Evolutionary conservation across 2,113 vertebrate genomes (phyloP), one percentile per base, ranked within the genome.

Genomic region (Chamaea fasciata): DNA sequence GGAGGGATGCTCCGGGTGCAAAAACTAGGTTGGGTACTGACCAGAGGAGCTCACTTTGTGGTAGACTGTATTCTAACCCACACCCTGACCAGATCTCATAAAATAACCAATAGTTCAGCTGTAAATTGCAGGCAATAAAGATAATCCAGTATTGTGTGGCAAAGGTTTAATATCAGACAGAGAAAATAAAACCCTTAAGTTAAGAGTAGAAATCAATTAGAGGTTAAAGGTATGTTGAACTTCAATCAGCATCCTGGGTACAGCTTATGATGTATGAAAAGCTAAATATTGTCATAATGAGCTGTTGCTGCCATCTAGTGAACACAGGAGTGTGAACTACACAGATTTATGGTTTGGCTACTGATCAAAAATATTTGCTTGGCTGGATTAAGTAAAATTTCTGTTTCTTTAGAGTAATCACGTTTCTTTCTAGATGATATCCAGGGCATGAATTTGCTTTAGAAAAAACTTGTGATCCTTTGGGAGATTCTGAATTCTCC

Each of bases 291-390:
- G 53, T 19, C 95, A 83, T 70, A 73, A 92, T 79, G 90, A 97
- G 63, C 50, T 87, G 42, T 47, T 97, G 78, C 93, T 96, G 95
- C 92, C 96, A 96, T 68, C 97, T 97, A 68, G 55, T 90, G 97
- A 94, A 47, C 50, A 79, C 26, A 44, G 42, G 42, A 41, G 46
- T 57, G 59, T 5, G 14, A 41, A 70, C 33, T 27, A 59, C 50
- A 63, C 16, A 46, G 28, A 70, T 62, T 53, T 68, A 63, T 8
- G 15, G 5, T 57, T 47, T 50, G 26, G 56, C 10, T 74, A 52
- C 39, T 26, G 30, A 69, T 31, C 35, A 39, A 63, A 80, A 83
- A 26, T 59, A 28, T 35, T 59, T 15, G 20, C 42, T 77, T 74
- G 31, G 30, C 42, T 80, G 21, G 28, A 50, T 74, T 64, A 88